Conservation (phyloP, 92 coral and sea anemone genomes). For the Actinostola sp. region DNA sequence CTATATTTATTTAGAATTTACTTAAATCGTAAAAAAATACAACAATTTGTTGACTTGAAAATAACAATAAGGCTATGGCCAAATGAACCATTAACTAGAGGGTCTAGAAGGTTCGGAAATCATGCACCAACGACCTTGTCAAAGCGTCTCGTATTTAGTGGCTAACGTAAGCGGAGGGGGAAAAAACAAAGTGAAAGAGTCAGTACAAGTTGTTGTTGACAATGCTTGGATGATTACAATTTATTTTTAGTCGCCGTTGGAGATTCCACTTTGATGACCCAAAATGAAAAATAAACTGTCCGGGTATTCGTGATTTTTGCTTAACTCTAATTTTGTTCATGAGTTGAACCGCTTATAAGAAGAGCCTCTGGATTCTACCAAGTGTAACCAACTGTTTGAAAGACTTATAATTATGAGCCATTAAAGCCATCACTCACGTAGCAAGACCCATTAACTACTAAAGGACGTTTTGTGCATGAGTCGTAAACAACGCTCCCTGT, state of each 20-base stretch:
- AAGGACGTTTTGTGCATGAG: slow-evolving; percentile 14
- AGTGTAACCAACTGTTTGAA: slow-evolving; percentile 16
- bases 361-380: background rate
- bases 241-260: background rate
- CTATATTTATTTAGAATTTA: no score
- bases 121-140: background rate
- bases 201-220: no score
- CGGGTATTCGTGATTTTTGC: slow-evolving; percentile 1
- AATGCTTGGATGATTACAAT: no score
- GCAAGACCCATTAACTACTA: slow-evolving; percentile 11
- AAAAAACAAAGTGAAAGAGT: background rate
- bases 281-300: background rate
- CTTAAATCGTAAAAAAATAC: no score
- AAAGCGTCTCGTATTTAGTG: background rate
- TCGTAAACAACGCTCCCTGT: slow-evolving; percentile 30
- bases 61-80: background rate
- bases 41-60: background rate
- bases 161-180: background rate
- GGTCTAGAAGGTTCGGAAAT: slow-evolving; percentile 3
- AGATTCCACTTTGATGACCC: no score
- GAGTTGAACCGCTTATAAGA: background rate
- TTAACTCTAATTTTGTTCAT: background rate
- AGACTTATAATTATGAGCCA: slow-evolving; percentile 16
- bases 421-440: slow-evolving; percentile 8
- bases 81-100: background rate